Evolutionary conservation across 1,140 invertebrate species (phyloP).

Genomic region (Drosophila pachea): DNA sequence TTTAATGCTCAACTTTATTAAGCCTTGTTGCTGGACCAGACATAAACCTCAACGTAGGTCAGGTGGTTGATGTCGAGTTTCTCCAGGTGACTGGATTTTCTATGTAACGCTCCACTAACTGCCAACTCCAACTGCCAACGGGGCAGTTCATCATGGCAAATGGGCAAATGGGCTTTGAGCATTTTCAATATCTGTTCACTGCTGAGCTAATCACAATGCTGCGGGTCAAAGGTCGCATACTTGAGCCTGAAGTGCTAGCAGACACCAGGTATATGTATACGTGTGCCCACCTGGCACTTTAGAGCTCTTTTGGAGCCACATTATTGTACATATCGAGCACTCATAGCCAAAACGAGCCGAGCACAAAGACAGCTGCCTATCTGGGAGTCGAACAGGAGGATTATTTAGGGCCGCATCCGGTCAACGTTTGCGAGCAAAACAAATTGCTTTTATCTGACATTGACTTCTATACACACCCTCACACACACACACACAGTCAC

Average conservation of each 20-base stretch:
- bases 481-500: background rate
- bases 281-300: constrained; percentile 57
- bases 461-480: constrained; percentile 28
- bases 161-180: background rate
- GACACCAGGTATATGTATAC: constrained; percentile 15
- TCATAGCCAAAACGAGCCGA: constrained; percentile 9
- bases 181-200: constrained; percentile 26
- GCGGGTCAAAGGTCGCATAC: constrained; percentile 51
- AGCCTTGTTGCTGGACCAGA: too few relatives aligned
- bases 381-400: constrained; percentile 32
- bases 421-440: constrained; percentile 57
- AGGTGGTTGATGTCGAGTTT: too few relatives aligned
- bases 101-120: constrained; percentile 11
- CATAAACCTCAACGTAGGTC: too few relatives aligned
- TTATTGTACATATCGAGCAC: constrained; percentile 71
- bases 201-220: constrained; percentile 61
- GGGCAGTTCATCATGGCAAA: constrained; percentile 59
- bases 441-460: constrained; percentile 66
- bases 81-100: background rate
- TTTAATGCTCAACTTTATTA: background rate
- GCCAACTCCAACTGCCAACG: constrained; percentile 10
- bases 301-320: constrained; percentile 62
- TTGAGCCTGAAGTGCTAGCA: constrained; percentile 47
- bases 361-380: constrained; percentile 18
- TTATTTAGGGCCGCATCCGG: constrained; percentile 52